phyloP scores from a whole-genome alignment of 2,888 invertebrate species.

The Rhingia rostrata region DNA sequence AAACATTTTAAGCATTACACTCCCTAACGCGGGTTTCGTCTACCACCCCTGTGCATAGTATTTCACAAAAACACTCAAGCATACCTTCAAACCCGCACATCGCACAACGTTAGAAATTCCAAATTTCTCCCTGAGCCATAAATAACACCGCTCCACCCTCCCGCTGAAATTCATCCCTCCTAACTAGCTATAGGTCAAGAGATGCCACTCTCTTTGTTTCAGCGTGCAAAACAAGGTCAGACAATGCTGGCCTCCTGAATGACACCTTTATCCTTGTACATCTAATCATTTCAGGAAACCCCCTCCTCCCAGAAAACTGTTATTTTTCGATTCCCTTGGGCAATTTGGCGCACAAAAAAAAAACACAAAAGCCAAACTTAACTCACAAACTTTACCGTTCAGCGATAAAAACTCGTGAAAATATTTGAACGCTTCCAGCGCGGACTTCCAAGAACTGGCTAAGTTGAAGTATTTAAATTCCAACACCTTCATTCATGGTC shows the following conservation, averaged over 20 bases:
- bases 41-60: too few species aligned
- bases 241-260: not conserved
- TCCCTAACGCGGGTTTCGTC: too few species aligned
- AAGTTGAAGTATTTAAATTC: slow-evolving; percentile 41
- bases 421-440: slow-evolving; percentile 32
- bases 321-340: slow-evolving; percentile 10
- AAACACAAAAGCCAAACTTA: not conserved
- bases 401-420: slow-evolving; percentile 8
- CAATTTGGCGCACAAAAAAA: not conserved
- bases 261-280: too few species aligned
- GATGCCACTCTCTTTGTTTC: not conserved
- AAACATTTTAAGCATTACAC: too few species aligned
- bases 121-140: not conserved
- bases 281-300: not conserved
- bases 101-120: not conserved
- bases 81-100: too few species aligned
- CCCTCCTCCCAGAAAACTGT: slow-evolving; percentile 1
- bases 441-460: not conserved
- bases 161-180: not conserved
- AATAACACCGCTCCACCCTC: not conserved
- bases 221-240: slow-evolving; percentile 2
- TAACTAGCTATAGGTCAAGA: not conserved
- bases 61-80: too few species aligned
- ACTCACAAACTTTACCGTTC: not conserved
- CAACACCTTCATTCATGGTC: slow-evolving; percentile 50